Base-by-base conservation (phyloP, 2,888 invertebrate species). In the Scaptomyza flava region DNA sequence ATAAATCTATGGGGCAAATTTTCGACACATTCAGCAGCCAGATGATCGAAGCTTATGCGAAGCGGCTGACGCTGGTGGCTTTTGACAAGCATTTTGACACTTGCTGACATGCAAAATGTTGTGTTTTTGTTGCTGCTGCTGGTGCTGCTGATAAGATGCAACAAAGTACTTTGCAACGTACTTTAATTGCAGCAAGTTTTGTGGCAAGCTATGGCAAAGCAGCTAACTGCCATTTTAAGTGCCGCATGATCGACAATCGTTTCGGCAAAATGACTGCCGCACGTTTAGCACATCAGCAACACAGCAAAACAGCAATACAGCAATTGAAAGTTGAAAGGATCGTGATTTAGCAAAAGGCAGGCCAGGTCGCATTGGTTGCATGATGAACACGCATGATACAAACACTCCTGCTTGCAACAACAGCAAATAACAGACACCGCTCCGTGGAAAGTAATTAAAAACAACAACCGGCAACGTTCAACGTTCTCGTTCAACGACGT, bases 161-260 rank as follows among this genome's bases (percentile, higher is more conserved):
- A 33, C 33, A 41, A 17, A 41, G 34, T 36, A n/a, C n/a, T 36
- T 7, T 12, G 31, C 48, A 41, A 36, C 30, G 61, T 48, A 67
- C 57, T 77, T 77, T 77, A 77, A 76, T 76, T 76, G 74, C 78
- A 51, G 42, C 73, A 50, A 59, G 58, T 38, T 38, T 38, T 57
- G 57, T 45, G 51, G 52, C 56, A 62, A 51, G 50, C 48, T n/a
- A n/a, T 45, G 51, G 52, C 56, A 62, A 51, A n/a, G n/a, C n/a
- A n/a, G 50, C 48, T 61, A 56, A 68, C 52, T 62, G 75, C 69
- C 56, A 73, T 45, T 72, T 72, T 76, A 72, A 77, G 72, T 75
- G 77, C 52, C 57, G 72, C 89, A 87, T 89, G 90, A 90, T 90
- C 90, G 90, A 86, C 90, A 90, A 85, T 85, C 89, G 85, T 90